Evolutionary conservation across 1,140 invertebrate genomes (phyloP).

Genomic region (Euura saliciscinereae): DNA sequence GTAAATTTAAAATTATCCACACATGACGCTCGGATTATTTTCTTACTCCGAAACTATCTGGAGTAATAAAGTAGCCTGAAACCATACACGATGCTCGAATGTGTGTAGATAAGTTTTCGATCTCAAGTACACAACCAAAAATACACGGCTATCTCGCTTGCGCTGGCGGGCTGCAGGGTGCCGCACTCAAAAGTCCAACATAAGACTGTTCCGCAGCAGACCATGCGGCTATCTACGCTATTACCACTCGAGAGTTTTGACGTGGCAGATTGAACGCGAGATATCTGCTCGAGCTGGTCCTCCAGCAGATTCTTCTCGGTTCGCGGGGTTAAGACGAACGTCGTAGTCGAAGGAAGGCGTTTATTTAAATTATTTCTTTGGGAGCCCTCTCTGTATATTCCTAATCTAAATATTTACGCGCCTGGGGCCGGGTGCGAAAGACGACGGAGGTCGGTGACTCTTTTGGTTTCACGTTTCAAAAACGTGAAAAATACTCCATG

Average conservation of each 20-base stretch:
- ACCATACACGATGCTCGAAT: background rate
- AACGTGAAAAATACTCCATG: background rate
- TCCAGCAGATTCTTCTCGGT: background rate
- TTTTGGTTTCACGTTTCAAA: background rate
- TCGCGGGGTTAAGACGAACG: background rate
- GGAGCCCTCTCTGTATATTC: background rate
- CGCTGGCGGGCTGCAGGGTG: background rate
- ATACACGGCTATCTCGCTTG: slow-evolving; percentile 2
- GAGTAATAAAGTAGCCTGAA: too few relatives aligned
- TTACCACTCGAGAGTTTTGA: background rate
- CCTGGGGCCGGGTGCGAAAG: background rate
- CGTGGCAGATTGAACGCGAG: background rate
- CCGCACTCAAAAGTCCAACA: background rate
- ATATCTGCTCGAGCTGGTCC: background rate
- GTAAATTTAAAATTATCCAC: too few relatives aligned
- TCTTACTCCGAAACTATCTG: too few relatives aligned
- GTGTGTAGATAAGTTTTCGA: background rate
- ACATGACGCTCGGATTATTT: too few relatives aligned
- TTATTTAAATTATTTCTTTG: slow-evolving; percentile 4
- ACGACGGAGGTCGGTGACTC: background rate
- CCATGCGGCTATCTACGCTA: background rate
- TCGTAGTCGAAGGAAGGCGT: background rate
- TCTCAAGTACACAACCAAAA: slow-evolving; percentile 4
- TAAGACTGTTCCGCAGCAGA: background rate
- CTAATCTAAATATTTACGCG: slow-evolving; percentile 7